Conservation (phyloP, 2,113 vertebrate species). For the Tetrax tetrax region DNA sequence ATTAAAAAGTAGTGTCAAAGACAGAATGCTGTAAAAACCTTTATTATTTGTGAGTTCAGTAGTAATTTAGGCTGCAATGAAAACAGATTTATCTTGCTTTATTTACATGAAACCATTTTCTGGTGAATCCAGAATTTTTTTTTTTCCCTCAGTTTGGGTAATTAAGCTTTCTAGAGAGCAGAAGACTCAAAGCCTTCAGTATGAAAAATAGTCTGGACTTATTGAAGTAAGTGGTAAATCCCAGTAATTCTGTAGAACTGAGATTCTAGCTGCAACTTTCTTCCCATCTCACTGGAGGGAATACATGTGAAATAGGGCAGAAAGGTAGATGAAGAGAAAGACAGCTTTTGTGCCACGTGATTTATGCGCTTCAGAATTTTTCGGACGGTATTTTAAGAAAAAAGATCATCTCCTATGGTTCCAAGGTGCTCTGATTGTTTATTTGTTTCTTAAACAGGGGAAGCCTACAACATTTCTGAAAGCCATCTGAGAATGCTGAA, state of each 20-base stretch:
- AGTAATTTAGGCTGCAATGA: neutral
- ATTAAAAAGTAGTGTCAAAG: neutral
- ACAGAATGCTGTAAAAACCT: neutral
- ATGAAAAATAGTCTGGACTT: neutral
- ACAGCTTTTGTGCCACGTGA: neutral
- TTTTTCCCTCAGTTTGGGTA: neutral
- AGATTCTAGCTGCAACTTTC: neutral
- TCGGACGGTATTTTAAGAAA: neutral
- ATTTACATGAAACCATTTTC: neutral
- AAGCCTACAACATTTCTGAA: neutral
- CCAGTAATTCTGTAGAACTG: neutral
- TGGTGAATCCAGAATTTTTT: neutral
- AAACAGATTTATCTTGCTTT: neutral
- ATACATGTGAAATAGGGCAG: neutral
- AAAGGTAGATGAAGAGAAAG: neutral
- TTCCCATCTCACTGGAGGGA: neutral
- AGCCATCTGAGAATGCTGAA: neutral
- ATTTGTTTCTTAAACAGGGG: neutral
- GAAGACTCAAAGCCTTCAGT: neutral
- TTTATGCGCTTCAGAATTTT: neutral
- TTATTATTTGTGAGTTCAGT: neutral
- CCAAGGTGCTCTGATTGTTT: neutral
- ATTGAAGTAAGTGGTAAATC: neutral
- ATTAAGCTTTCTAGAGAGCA: neutral
- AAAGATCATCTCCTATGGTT: neutral